phyloP scores from a whole-genome alignment of 2,888 invertebrate species.

The Mesoligia furuncula region DNA sequence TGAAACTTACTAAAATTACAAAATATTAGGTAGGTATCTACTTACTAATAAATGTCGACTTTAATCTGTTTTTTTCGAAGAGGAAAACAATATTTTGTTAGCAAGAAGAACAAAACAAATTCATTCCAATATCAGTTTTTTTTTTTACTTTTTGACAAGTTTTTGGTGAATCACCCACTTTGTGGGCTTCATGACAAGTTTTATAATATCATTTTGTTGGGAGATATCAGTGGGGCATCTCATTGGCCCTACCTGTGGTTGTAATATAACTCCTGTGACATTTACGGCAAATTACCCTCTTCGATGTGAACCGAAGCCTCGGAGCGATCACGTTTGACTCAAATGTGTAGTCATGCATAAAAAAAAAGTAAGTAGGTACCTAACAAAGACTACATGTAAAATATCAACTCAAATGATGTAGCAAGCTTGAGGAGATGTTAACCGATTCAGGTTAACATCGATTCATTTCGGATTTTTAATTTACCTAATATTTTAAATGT shows the following conservation, averaged over 20 bases:
- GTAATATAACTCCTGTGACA: slow-evolving; percentile 53
- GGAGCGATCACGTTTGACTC: slow-evolving; percentile 36
- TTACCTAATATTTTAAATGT: slow-evolving; percentile 18
- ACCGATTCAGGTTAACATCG: not conserved
- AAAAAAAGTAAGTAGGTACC: slow-evolving; percentile 19
- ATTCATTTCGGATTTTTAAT: slow-evolving; percentile 13
- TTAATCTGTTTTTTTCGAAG: not conserved
- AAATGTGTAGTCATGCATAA: slow-evolving; percentile 43
- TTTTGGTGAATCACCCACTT: not conserved
- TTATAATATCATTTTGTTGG: not conserved
- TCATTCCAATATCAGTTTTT: not conserved
- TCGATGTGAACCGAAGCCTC: slow-evolving; percentile 36
- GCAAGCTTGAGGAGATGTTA: not conserved
- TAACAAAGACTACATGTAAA: slow-evolving; percentile 16
- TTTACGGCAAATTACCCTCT: slow-evolving; percentile 56
- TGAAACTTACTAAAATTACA: slow-evolving; percentile 24
- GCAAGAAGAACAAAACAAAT: not conserved
- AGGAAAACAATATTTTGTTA: not conserved
- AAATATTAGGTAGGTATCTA: not conserved
- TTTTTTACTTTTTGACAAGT: not conserved
- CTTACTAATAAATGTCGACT: not conserved
- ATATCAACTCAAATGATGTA: slow-evolving; percentile 38
- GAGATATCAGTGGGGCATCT: slow-evolving; percentile 2
- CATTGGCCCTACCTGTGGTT: slow-evolving; percentile 37
- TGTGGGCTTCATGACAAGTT: not conserved